Evolutionary conservation across 2,113 vertebrate genomes (phyloP), one percentile per base, ranked within the genome.

Genomic region (Parotia lawesii): DNA sequence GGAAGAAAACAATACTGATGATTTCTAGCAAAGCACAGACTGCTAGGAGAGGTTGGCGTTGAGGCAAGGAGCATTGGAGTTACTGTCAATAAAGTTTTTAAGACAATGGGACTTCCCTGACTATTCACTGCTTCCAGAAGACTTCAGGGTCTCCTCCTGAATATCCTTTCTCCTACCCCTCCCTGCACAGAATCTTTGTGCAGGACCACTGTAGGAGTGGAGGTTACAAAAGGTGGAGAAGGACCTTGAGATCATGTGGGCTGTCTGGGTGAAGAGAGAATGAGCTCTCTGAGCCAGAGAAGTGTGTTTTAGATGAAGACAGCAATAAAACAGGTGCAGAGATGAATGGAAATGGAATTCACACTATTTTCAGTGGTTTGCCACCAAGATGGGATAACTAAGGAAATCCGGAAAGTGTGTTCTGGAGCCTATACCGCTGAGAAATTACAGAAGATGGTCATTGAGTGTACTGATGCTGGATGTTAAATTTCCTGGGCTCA

Each of bases 201-300:
- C 8, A 47, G 23, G 14, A 60, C 7, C 5, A 11, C 3, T 21
- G 13, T 48, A 71, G 25, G 38, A 83, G 16, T 51, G 42, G n/a
- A 78, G 7, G 2, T 37, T 74, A 16, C n/a, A 23, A 25, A 64
- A 37, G 11, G 11, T 44, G 40, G 35, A 40, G 13, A 38, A 71
- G 19, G 21, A 78, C 33, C 35, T 78, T 15, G 25, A 58, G 27
- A 33, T 64, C 0, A 0, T 3, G 5, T 54, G 11, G 18, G 27
- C 10, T 3, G 3, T 48, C 21, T 44, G 3, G 82, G 11, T 60
- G 14, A 51, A 75, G 71, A 31, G 24, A 56, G 38, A 50, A 47
- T 8, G 15, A 84, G 29, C 27, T 50, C 31, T 12, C 10, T 56
- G 44, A 72, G 74, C 8, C 23, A 44, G 33, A 70, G 22, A 64